Evolutionary conservation across 1,140 invertebrate genomes (phyloP).

Genomic region (Eupristina koningsbergeri): DNA sequence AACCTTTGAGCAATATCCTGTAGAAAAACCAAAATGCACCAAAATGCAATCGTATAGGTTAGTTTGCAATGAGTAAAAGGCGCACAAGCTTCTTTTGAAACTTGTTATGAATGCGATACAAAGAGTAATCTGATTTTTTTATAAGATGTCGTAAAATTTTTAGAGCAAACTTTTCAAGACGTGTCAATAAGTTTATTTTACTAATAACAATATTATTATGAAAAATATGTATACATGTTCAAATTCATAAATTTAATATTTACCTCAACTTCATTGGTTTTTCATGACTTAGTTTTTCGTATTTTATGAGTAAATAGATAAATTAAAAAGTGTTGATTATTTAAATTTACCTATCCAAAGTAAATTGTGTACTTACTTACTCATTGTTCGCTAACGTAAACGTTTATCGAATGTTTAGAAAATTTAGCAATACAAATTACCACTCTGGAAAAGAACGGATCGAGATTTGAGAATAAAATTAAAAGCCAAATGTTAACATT

Average conservation of each 20-base stretch:
- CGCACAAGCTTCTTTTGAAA: neutral
- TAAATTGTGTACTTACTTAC: neutral
- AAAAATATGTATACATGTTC: too few relatives aligned
- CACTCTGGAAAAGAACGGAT: neutral
- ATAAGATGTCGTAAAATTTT: neutral
- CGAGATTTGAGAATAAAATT: constrained; percentile 28
- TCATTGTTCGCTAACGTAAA: constrained; percentile 49
- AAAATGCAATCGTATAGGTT: constrained; percentile 11
- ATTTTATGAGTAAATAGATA: neutral
- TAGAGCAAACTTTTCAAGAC: neutral
- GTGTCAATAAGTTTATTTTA: neutral
- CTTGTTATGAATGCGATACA: neutral
- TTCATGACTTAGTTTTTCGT: neutral
- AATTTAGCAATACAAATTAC: constrained; percentile 17
- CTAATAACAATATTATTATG: neutral
- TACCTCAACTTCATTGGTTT: neutral
- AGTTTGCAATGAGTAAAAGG: constrained; percentile 39
- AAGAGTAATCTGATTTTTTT: neutral
- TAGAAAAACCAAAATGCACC: constrained; percentile 42
- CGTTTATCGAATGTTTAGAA: constrained; percentile 39
- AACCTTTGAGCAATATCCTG: constrained; percentile 14
- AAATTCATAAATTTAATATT: neutral
- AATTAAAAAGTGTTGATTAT: neutral
- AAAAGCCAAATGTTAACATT: neutral
- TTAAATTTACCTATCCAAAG: neutral